Evolutionary conservation across 2,888 invertebrate species (phyloP).

Genomic region (Thera britannica): DNA sequence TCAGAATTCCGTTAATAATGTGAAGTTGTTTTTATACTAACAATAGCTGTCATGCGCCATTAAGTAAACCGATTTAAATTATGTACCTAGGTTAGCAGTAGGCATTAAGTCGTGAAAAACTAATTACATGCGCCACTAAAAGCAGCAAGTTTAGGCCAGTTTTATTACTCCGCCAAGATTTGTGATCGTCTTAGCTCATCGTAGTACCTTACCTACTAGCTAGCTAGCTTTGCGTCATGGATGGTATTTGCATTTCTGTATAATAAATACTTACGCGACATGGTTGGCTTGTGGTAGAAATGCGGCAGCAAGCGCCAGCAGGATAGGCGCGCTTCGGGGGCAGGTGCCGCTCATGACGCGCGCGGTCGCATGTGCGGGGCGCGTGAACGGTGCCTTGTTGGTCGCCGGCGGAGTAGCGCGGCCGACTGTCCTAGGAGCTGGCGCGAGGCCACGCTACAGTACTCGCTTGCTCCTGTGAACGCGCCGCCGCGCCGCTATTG

Average conservation of each 20-base stretch:
- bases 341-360: constrained; percentile 83
- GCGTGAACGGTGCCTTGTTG: constrained; percentile 44
- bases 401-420: constrained; percentile 64
- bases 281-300: constrained; percentile 85
- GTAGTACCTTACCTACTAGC: background rate
- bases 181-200: constrained; percentile 52
- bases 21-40: no score
- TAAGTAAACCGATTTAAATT: no score
- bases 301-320: constrained; percentile 86
- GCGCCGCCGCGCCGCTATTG: constrained; percentile 70
- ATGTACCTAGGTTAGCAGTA: no score
- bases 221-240: constrained; percentile 39
- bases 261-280: constrained; percentile 84
- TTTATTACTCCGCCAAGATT: constrained; percentile 43
- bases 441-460: constrained; percentile 52
- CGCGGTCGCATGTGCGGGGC: constrained; percentile 70
- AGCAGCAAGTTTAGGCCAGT: constrained; percentile 48
- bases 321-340: constrained; percentile 85
- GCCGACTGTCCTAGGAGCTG: constrained; percentile 64
- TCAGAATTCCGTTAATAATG: no score
- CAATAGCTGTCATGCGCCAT: no score
- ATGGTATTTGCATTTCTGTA: constrained; percentile 6
- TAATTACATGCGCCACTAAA: constrained; percentile 42
- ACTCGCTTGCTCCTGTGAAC: constrained; percentile 74
- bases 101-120: no score